phyloP scores from a whole-genome alignment of 2,797 vertebrate species.

The Enteromius fasciolatus region DNA sequence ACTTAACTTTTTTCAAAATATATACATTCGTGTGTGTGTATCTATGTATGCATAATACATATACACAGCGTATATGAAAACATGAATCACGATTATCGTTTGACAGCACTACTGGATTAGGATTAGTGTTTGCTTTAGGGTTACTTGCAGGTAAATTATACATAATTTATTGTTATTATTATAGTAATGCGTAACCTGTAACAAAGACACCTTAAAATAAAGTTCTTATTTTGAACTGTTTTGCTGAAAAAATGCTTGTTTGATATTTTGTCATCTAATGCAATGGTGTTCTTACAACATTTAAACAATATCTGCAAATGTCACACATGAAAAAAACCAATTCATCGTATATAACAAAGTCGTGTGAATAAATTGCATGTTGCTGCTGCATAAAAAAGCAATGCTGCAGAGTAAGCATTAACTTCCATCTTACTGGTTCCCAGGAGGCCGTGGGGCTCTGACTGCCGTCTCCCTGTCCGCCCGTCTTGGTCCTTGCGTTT shows the following conservation, averaged over 20 bases:
- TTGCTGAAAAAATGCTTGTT: background rate
- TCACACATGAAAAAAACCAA: background rate
- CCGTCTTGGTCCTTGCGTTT: constrained; percentile 80
- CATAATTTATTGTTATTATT: too few species aligned
- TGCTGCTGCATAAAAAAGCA: background rate
- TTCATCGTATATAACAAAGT: background rate
- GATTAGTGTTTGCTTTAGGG: too few species aligned
- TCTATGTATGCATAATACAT: too few species aligned
- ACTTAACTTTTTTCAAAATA: too few species aligned
- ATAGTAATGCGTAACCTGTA: too few species aligned
- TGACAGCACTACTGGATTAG: too few species aligned
- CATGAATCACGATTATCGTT: too few species aligned
- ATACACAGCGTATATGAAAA: too few species aligned
- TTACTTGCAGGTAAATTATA: too few species aligned
- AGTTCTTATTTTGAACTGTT: too few species aligned
- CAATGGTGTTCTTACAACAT: background rate
- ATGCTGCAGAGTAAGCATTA: background rate
- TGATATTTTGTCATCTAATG: background rate
- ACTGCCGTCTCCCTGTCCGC: constrained; percentile 75
- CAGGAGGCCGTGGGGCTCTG: constrained; percentile 79
- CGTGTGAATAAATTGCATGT: background rate
- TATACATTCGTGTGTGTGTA: too few species aligned
- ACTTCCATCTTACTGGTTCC: constrained; percentile 71
- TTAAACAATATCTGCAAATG: background rate
- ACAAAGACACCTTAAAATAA: too few species aligned